These are phyloP conservation scores for Leuciscus idus DNA, from an alignment of 2,113 vertebrate species.

Conservation along the genomic window DNA sequence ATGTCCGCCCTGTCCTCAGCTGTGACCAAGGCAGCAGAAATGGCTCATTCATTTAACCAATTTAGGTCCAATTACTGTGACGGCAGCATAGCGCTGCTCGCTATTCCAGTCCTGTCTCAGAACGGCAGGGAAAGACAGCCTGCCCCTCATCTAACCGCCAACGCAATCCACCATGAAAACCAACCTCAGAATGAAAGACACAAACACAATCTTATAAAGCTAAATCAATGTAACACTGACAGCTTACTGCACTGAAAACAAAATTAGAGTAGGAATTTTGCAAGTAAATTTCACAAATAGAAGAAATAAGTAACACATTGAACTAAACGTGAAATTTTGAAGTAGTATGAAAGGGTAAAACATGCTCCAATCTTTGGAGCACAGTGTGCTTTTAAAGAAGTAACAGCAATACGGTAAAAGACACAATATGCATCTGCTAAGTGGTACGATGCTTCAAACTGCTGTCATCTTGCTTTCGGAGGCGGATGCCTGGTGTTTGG, in stretches of 20 bases:
- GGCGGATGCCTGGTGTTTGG: no score
- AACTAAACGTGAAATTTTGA: no score
- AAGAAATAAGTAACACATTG: no score
- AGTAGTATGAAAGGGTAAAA: no score
- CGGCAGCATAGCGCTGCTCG: constrained; percentile 57
- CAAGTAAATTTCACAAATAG: no score
- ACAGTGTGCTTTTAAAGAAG: no score
- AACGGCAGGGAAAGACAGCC: constrained; percentile 50
- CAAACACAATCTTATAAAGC: background rate
- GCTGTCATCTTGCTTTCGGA: no score
- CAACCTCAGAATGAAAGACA: constrained; percentile 45
- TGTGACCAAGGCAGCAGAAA: constrained; percentile 66
- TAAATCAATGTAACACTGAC: background rate
- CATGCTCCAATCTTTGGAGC: no score
- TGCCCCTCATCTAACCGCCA: constrained; percentile 60
- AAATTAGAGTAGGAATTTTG: background rate
- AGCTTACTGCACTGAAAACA: background rate
- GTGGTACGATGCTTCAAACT: background rate
- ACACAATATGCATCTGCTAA: background rate
- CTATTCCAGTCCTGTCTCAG: constrained; percentile 58
- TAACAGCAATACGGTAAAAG: background rate
- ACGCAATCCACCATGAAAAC: constrained; percentile 53
- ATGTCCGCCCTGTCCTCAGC: constrained; percentile 60
- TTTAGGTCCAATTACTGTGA: constrained; percentile 54
- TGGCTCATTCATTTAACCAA: constrained; percentile 69